Evolutionary conservation across 2,888 invertebrate genomes (phyloP), one percentile per base, ranked within the genome.

Genomic region (Cheilosia pagana): DNA sequence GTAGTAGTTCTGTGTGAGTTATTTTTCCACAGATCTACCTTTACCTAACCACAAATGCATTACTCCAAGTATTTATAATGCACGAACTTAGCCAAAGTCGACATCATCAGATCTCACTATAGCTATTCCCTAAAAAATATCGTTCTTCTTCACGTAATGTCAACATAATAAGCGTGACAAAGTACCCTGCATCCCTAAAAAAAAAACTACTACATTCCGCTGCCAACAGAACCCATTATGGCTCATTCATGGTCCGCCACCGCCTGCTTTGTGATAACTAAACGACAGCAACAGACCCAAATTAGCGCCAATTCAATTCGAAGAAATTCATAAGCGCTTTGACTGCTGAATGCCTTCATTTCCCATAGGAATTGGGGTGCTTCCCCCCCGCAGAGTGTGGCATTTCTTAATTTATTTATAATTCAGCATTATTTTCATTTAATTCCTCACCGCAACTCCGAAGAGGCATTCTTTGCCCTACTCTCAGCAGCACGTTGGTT

Each of bases 361-460:
- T 45, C 8, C n/a, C 45, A 19, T 2, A 8, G 7, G 16, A 16
- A 19, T 19, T 45, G 2, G 19, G 19, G 45, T 45, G 45, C 45
- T 45, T 45, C 45, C 45, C 21, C 21, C 3, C n/a, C n/a, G n/a
- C n/a, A n/a, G n/a, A 35, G 48, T 35, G 48, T 25, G 5, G 5
- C 19, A 35, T 75, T 63, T 48, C 28, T 10, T 57, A 43, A 35
- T 59, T 65, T 59, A 5, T 45, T 65, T 63, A 57, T 43, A 52
- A 57, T 62, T 57, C 21, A 35, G 7, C 10, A 39, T 65, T 55
- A 35, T 48, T 45, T 57, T 25, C 6, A 57, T 74, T 39, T 19
- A 55, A 39, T 55, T 63, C 25, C 16, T 16, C 35, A n/a, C 21
- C 25, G 39, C 14, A 23, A 21, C 10, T 16, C 52, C 28, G 28